phyloP scores from a whole-genome alignment of 2,797 vertebrate species.

The Rhabdophis nuchalis region DNA sequence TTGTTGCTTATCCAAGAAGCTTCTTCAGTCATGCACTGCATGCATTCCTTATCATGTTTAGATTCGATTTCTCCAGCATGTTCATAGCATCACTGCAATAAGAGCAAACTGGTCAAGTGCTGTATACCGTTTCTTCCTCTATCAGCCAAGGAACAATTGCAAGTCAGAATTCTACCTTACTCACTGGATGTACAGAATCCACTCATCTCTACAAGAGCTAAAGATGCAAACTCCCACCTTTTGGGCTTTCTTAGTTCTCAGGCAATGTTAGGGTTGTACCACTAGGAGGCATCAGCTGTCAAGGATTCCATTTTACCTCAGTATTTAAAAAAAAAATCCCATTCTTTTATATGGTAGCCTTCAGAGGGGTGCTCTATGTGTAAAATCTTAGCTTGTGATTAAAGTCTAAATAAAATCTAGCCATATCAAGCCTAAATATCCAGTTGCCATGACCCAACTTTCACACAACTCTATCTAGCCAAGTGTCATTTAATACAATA shows the following conservation, averaged over 20 bases:
- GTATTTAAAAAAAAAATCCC: not conserved
- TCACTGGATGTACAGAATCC: not conserved
- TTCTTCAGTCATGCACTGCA: not conserved
- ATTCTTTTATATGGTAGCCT: no score
- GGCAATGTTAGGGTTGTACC: not conserved
- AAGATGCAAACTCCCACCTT: not conserved
- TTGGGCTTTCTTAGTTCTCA: not conserved
- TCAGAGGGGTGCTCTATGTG: not conserved
- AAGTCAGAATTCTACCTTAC: not conserved
- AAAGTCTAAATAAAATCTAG: not conserved
- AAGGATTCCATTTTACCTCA: not conserved
- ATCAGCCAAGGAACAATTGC: not conserved
- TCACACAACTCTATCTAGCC: no score
- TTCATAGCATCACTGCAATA: not conserved
- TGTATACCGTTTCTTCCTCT: not conserved
- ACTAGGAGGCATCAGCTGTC: not conserved
- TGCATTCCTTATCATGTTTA: not conserved
- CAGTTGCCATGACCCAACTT: no score
- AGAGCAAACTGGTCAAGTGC: not conserved
- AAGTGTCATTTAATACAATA: no score
- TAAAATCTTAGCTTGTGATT: not conserved
- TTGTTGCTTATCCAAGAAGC: no score
- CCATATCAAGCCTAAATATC: no score
- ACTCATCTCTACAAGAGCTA: not conserved
- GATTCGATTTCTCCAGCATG: not conserved